Evolutionary conservation across 30 jellyfish, hydroid and myxozoan species (phyloP).

Genomic region (Pelagia noctiluca): DNA sequence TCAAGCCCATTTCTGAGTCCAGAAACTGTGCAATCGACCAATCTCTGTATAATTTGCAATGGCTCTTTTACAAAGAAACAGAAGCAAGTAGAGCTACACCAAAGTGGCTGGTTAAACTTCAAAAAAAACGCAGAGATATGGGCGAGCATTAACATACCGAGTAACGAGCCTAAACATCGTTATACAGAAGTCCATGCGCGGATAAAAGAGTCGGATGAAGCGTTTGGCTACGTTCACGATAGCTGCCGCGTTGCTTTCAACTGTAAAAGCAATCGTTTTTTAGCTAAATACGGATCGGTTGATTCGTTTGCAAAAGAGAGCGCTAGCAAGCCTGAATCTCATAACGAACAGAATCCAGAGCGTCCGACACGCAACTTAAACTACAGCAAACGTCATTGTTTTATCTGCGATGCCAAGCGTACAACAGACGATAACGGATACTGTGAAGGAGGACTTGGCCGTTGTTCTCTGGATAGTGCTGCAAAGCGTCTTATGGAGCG

Average conservation of each 20-base stretch:
- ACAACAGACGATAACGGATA: neutral
- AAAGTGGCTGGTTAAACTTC: neutral
- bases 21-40: neutral
- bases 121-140: constrained; percentile 1
- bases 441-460: too few relatives aligned
- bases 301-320: neutral
- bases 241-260: neutral
- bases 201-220: neutral
- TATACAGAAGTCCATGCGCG: neutral
- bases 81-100: too few relatives aligned
- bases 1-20: constrained; percentile 12
- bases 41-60: neutral
- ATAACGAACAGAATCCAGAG: neutral
- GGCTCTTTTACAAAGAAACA: neutral
- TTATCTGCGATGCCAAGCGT: constrained; percentile 9
- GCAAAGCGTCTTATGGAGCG: constrained; percentile 33
- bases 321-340: neutral
- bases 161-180: neutral
- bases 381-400: constrained; percentile 18
- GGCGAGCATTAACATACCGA: constrained; percentile 7
- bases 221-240: constrained; percentile 6
- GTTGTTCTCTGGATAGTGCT: too few relatives aligned
- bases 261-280: neutral
- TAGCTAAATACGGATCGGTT: neutral
- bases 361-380: neutral